Evolutionary conservation across 53 echinoderm and acorn worm species (phyloP).

Genomic region (Actinopyga echinites): DNA sequence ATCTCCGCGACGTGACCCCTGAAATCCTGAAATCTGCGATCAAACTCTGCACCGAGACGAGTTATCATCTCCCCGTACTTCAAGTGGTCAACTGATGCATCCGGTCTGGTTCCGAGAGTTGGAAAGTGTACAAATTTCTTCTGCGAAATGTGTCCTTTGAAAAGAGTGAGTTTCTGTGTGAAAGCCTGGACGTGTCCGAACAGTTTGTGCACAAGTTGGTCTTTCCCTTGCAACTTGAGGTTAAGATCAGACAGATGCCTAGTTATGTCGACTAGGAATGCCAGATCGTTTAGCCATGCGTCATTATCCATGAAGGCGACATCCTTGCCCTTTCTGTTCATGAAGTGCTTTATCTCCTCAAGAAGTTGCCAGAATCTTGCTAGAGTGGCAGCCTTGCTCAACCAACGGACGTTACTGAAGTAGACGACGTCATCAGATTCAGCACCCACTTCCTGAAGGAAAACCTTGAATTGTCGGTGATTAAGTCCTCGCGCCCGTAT

Average conservation of each 20-base stretch:
- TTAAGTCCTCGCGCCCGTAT: background rate
- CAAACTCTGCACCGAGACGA: constrained; percentile 23
- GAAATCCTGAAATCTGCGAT: constrained; percentile 12
- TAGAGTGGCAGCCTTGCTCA: background rate
- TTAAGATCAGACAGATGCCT: constrained; percentile 4
- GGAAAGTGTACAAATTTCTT: background rate
- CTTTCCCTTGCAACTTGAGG: background rate
- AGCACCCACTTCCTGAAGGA: background rate
- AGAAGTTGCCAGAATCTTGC: background rate
- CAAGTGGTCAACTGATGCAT: constrained; percentile 3
- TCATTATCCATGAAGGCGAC: background rate
- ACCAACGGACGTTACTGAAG: constrained; percentile 2
- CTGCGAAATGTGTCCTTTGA: background rate
- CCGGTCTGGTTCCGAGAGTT: background rate
- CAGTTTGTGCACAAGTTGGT: background rate
- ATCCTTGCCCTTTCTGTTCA: background rate
- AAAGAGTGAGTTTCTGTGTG: background rate
- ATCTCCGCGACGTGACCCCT: constrained; percentile 11
- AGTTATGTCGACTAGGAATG: constrained; percentile 1
- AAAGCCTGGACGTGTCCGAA: background rate
- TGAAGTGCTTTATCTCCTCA: background rate
- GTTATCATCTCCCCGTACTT: constrained; percentile 14
- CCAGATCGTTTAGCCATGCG: constrained; percentile 1
- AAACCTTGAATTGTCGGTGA: background rate
- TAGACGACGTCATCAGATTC: background rate